Evolutionary conservation across 2,797 vertebrate genomes (phyloP).

Genomic region (Lepilemur ruficaudatus): DNA sequence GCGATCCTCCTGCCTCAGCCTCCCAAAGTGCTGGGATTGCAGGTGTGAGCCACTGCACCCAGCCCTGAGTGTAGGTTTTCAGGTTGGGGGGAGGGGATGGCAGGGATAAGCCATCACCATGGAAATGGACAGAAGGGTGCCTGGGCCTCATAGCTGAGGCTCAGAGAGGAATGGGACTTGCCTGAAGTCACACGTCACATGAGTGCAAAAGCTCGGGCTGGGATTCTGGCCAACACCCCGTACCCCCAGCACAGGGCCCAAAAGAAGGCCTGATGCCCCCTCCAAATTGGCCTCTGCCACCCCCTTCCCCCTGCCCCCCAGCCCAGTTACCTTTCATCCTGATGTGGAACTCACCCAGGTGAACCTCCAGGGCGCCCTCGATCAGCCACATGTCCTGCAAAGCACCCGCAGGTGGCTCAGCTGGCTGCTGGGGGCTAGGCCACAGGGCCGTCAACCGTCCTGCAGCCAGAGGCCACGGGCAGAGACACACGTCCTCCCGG

Average conservation of each 20-base stretch:
- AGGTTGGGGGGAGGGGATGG: too few species aligned
- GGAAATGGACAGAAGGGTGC: background rate
- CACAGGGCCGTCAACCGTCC: too few species aligned
- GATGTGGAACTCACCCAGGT: slow-evolving; percentile 95
- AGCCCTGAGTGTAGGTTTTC: too few species aligned
- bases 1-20: too few species aligned
- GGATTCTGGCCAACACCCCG: background rate
- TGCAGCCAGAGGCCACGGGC: background rate
- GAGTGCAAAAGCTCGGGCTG: background rate
- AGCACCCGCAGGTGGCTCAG: background rate
- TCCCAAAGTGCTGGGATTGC: too few species aligned
- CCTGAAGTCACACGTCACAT: background rate
- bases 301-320: too few species aligned
- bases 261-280: accelerated
- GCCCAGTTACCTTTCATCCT: slow-evolving; percentile 94
- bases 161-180: background rate
- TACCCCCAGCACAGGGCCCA: background rate
- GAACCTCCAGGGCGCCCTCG: slow-evolving; percentile 93
- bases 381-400: slow-evolving; percentile 95
- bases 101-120: background rate
- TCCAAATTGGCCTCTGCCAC: accelerated
- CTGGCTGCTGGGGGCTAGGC: background rate
- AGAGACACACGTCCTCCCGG: background rate
- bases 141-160: background rate
- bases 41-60: too few species aligned